phyloP scores from a whole-genome alignment of 2,888 invertebrate species.

The Sarcophaga variegata region DNA sequence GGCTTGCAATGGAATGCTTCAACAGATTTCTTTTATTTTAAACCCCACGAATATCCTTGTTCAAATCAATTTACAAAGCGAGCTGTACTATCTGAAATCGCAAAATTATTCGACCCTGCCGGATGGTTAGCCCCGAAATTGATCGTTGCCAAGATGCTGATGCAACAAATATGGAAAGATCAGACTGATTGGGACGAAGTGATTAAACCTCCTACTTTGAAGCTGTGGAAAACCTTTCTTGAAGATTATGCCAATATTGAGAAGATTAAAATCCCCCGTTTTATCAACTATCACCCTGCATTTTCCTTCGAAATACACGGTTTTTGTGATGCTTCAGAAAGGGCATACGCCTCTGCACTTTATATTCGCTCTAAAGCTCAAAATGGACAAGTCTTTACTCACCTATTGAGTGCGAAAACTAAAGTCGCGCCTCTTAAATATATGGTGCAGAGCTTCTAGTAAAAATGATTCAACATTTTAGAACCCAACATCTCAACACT shows the following conservation, averaged over 20 bases:
- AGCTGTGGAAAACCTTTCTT: conserved; percentile 5
- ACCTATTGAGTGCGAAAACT: conserved; percentile 43
- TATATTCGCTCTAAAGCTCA: conserved; percentile 35
- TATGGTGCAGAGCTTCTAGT: conserved; percentile 15
- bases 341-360: background rate
- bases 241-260: background rate
- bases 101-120: background rate
- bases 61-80: background rate
- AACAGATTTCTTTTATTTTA: background rate
- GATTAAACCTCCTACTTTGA: background rate
- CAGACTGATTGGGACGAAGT: conserved; percentile 1
- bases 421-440: conserved; percentile 36
- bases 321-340: conserved; percentile 50
- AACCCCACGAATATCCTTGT: background rate
- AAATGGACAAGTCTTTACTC: conserved; percentile 13
- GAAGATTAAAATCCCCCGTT: background rate
- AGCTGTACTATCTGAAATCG: background rate
- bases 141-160: background rate
- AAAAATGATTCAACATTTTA: conserved; percentile 1
- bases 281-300: background rate
- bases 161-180: conserved; percentile 3
- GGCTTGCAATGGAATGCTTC: conserved; percentile 2
- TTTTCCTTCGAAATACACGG: conserved; percentile 32
- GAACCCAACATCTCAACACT: background rate
- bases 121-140: too few species aligned